Percentiles rank a stretch among this genome's conserved stretches.
phyloP scores from a whole-genome alignment of 2,113 vertebrate species.

The Xenopus tropicalis region DNA sequence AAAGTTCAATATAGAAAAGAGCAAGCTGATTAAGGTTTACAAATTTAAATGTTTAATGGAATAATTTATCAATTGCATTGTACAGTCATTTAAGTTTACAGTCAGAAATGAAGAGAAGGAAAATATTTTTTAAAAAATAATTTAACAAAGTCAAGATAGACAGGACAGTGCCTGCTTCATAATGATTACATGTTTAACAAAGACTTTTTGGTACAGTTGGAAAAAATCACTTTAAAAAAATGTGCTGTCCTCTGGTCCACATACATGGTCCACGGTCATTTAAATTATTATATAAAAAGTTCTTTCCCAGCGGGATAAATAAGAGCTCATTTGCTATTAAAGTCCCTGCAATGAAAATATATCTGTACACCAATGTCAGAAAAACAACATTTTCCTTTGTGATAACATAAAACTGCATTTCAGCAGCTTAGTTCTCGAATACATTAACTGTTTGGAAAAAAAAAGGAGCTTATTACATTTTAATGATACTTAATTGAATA shows the following conservation, averaged over 20 bases:
- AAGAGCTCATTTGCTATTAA: conserved; percentile 30
- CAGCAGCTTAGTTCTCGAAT: conserved; percentile 43
- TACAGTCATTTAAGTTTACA: conserved; percentile 29
- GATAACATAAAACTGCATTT: conserved; percentile 44
- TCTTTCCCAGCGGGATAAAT: conserved; percentile 32
- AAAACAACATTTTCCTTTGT: conserved; percentile 29
- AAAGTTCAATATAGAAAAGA: no score
- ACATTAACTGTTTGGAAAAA: conserved; percentile 43
- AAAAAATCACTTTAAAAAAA: conserved; percentile 20
- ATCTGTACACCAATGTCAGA: conserved; percentile 44
- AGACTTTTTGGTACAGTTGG: conserved; percentile 17
- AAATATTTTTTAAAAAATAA: conserved; percentile 37
- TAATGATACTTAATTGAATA: conserved; percentile 55
- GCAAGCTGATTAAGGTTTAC: not conserved
- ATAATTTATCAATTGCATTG: conserved; percentile 43
- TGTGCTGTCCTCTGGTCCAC: conserved; percentile 32
- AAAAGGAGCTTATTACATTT: conserved; percentile 50
- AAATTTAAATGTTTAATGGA: conserved; percentile 40
- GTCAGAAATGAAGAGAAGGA: conserved; percentile 29
- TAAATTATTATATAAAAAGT: conserved; percentile 44
- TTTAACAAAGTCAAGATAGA: conserved; percentile 34
- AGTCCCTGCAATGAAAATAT: conserved; percentile 45
- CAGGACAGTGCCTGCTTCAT: conserved; percentile 20
- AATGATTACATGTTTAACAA: conserved; percentile 19
- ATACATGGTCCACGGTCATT: conserved; percentile 37